Conservation (phyloP, 1,140 invertebrate genomes). For the Papilio helenus region DNA sequence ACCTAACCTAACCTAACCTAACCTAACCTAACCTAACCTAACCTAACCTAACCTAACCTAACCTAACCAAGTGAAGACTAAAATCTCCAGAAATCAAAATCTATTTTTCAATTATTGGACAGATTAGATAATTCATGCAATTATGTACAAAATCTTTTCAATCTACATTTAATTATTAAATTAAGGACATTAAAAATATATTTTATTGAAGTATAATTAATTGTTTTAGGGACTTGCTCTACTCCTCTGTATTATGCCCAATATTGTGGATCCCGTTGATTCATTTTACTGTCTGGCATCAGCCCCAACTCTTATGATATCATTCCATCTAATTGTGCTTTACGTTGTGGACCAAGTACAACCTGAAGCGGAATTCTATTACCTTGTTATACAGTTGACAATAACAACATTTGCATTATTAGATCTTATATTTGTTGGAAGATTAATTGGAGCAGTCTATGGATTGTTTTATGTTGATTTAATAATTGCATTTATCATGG, state of each 20-base stretch:
- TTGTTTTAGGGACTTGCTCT: conserved; percentile 78
- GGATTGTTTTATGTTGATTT: conserved; percentile 73
- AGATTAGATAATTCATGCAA: not conserved
- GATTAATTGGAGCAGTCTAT: conserved; percentile 68
- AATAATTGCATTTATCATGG: conserved; percentile 68
- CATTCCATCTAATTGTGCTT: conserved; percentile 65
- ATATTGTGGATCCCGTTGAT: conserved; percentile 71
- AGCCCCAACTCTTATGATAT: conserved; percentile 70
- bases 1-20: too few relatives aligned
- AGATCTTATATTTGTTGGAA: conserved; percentile 57
- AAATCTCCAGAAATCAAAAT: not conserved
- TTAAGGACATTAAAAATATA: not conserved
- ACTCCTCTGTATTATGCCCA: conserved; percentile 72
- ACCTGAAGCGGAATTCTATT: conserved; percentile 72
- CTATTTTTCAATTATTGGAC: not conserved
- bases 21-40: too few relatives aligned
- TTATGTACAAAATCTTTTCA: not conserved
- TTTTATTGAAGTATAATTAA: conserved; percentile 43
- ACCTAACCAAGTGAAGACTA: not conserved
- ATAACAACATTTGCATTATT: conserved; percentile 59
- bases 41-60: too few relatives aligned
- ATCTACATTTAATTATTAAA: not conserved
- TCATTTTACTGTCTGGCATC: conserved; percentile 64
- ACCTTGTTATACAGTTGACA: conserved; percentile 62
- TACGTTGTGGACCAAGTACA: conserved; percentile 74